Percentiles rank a stretch among this genome's conserved stretches.
Conservation (phyloP, 2,797 vertebrate species). For the Pachyuromys duprasi region DNA sequence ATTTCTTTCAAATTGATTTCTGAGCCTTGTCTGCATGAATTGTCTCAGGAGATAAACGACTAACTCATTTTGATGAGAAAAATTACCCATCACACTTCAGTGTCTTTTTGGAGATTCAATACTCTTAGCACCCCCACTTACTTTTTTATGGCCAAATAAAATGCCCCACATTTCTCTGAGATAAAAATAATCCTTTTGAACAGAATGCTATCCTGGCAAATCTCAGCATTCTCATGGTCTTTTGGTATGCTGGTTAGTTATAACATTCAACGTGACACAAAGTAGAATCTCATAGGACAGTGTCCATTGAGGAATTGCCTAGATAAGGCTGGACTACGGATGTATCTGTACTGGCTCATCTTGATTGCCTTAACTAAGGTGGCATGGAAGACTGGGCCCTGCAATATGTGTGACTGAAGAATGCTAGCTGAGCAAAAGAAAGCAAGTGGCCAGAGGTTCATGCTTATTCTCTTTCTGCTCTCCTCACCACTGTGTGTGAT, state of each 20-base stretch:
- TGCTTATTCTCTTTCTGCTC: background rate
- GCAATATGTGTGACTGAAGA: background rate
- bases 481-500: background rate
- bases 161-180: slow-evolving; percentile 40
- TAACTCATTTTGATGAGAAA: slow-evolving; percentile 65
- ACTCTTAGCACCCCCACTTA: background rate
- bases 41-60: slow-evolving; percentile 61
- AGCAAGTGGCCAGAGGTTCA: background rate
- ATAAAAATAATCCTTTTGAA: slow-evolving; percentile 35
- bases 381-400: background rate
- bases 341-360: background rate
- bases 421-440: background rate
- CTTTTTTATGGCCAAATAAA: slow-evolving; percentile 54
- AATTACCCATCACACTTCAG: slow-evolving; percentile 55
- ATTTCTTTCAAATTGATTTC: slow-evolving; percentile 69
- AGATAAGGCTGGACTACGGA: background rate
- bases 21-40: slow-evolving; percentile 49
- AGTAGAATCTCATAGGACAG: background rate
- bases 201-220: background rate
- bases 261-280: background rate
- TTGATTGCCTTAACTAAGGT: background rate
- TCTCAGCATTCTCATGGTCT: background rate
- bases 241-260: background rate
- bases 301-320: background rate
- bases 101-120: slow-evolving; percentile 50